phyloP scores from a whole-genome alignment of 2,113 vertebrate genomes.

The Bufo bufo region DNA sequence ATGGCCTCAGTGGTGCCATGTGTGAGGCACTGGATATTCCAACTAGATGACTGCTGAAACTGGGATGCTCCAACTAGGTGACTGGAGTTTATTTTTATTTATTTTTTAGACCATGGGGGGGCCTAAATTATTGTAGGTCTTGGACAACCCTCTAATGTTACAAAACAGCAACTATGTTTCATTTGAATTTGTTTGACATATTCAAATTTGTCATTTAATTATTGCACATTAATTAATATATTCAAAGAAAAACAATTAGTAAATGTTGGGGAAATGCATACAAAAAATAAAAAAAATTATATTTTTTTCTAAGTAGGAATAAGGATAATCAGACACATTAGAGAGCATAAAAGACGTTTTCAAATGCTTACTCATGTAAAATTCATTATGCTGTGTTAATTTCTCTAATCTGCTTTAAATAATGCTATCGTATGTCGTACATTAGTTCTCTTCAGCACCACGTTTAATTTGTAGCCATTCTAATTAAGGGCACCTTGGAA shows the following conservation, averaged over 20 bases:
- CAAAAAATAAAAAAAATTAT: not conserved
- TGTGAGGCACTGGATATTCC: no score
- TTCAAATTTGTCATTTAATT: not conserved
- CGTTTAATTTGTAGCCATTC: slow-evolving; percentile 17
- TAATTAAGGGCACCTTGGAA: slow-evolving; percentile 57
- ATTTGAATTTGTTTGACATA: not conserved
- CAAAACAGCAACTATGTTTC: no score
- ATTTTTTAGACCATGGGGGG: no score
- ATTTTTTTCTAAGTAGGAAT: not conserved
- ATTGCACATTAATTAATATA: not conserved
- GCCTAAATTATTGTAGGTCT: no score
- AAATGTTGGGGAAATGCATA: not conserved
- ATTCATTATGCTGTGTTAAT: slow-evolving; percentile 32
- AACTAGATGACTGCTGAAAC: no score
- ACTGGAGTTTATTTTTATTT: no score
- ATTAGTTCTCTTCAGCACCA: not conserved
- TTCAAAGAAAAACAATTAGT: not conserved
- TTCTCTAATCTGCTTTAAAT: slow-evolving; percentile 26
- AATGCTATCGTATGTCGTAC: slow-evolving; percentile 7
- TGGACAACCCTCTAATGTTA: no score
- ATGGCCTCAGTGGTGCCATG: no score
- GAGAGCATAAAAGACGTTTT: not conserved
- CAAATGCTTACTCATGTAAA: not conserved
- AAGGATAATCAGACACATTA: not conserved
- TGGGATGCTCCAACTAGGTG: no score